Base-by-base conservation (phyloP, 1,140 invertebrate genomes). In the Amphibalanus amphitrite region DNA sequence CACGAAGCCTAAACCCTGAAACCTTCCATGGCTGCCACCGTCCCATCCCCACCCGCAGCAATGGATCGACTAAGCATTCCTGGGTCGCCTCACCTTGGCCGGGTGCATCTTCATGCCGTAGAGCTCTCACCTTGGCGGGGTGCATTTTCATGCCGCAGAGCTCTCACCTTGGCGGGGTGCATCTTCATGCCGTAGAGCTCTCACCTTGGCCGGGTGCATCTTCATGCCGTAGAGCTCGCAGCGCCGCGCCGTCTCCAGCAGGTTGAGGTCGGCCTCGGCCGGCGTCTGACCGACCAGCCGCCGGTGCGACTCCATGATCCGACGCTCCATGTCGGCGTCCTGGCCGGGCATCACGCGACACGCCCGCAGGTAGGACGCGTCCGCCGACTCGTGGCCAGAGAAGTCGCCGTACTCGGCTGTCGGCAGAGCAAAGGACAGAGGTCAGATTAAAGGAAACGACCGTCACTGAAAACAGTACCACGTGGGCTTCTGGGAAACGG, bases 241-340 rank as follows among this genome's bases (percentile, higher is more conserved):
- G 78, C 96, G 89, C 76, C 96, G 82, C 25, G 96, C 95, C 33
- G 95, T 98, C 85, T 99, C 97, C 75, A 99, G 81, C 28, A 99
- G 84, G 84, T 98, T 97, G 71, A 98, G 83, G 83, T 99, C 97
- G 26, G 96, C 95, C 82, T 98, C 95, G 13, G 93, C 93, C 26
- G 97, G 96, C 75, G 90, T 92, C 82, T 98, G 95, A 69, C 95
- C 95, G 74, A 93, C 86, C 80, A 98, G 93, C 82, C 96, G 96
- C 80, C 94, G 95, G 80, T 99, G 96, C 83, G 98, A 98, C 79
- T 99, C 95, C 92, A 98, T 96, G 71, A 99, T 98, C 80, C 92
- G 88, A 73, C 89, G 85, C 81, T 98, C 93, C 76, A 98, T 87
- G 78, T 96, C 91, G 68, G 86, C 86, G 79, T 96, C 93, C 81